These are phyloP conservation scores for Falco concolor DNA, from an alignment of 2,797 vertebrate genomes.

Conservation along the genomic window DNA sequence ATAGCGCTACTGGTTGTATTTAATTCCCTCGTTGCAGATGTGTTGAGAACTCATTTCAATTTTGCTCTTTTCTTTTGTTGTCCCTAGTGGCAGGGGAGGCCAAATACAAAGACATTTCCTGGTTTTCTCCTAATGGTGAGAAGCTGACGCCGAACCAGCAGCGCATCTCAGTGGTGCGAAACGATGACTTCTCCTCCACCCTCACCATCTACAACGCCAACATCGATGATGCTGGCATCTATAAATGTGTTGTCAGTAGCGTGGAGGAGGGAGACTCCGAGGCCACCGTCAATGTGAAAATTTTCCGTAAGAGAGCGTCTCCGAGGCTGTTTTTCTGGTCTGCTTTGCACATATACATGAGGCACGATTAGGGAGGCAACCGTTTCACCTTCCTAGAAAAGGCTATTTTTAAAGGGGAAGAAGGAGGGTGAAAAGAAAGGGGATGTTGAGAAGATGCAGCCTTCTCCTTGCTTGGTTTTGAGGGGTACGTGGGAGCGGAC, in stretches of 20 bases:
- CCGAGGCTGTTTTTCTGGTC: neutral
- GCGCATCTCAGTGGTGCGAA: slow-evolving; percentile 87
- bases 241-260: slow-evolving; percentile 88
- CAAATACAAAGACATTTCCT: slow-evolving; percentile 89
- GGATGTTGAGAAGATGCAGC: neutral
- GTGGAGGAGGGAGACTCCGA: slow-evolving; percentile 83
- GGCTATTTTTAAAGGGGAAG: neutral
- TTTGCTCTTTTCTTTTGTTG: neutral
- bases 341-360: neutral
- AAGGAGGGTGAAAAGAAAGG: neutral
- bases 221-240: slow-evolving; percentile 89
- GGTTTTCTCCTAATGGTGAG: slow-evolving; percentile 91
- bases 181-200: slow-evolving; percentile 89
- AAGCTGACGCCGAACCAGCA: slow-evolving; percentile 86
- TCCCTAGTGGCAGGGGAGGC: slow-evolving; percentile 85
- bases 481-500: neutral
- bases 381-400: neutral
- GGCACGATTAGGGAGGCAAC: neutral
- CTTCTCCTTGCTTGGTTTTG: neutral
- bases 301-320: slow-evolving; percentile 86
- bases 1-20: neutral
- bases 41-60: neutral
- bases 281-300: slow-evolving; percentile 92
- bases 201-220: slow-evolving; percentile 94
- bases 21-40: neutral